Base-by-base conservation (phyloP, 1,140 invertebrate species). In the Plectrocnemia conspersa region DNA sequence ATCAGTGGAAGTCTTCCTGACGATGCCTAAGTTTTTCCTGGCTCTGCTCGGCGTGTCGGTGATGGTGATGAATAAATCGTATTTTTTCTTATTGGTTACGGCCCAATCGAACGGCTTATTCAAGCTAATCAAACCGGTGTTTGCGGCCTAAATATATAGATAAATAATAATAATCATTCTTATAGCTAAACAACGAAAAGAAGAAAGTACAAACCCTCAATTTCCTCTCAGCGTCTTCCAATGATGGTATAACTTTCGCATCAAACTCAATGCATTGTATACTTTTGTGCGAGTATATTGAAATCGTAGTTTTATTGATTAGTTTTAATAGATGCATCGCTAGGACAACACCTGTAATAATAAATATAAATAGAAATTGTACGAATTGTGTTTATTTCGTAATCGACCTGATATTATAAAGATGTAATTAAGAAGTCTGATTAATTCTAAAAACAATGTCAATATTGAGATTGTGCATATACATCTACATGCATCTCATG, bases 31-130 rank as follows among this genome's bases (percentile, higher is more conserved):
- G 11, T 22, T 15, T 23, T 54, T 15, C 16, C 24, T 3, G 24
- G 24, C 21, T 9, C 41, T 7, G 18, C 25, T 29, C 13, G 41
- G n/a, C 15, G 52, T 27, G 25, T 45, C 23, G 11, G 52, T 22
- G n/a, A 61, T 25, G n/a, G 52, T 57, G 15, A 61, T 36, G 48
- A 61, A 61, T 35, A 61, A 25, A 23, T 61, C 55, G 15, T 40
- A 42, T 10, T 50, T 21, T 27, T 36, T 32, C n/a, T 41, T 18
- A 24, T 57, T 35, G 9, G 21, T 3, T 22, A 36, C 16, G 1
- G 58, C 58, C 58, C 54, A 56, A 2, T 48, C 16, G 18, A 55
- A 45, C n/a, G 53, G 53, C 18, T 32, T 40, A 13, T 45, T 11
- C 10, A 52, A 42, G 3, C 15, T 10, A 9, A 32, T 19, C 10